Base-by-base conservation (phyloP, 1,140 invertebrate species). In the Hesperophylax magnus region DNA sequence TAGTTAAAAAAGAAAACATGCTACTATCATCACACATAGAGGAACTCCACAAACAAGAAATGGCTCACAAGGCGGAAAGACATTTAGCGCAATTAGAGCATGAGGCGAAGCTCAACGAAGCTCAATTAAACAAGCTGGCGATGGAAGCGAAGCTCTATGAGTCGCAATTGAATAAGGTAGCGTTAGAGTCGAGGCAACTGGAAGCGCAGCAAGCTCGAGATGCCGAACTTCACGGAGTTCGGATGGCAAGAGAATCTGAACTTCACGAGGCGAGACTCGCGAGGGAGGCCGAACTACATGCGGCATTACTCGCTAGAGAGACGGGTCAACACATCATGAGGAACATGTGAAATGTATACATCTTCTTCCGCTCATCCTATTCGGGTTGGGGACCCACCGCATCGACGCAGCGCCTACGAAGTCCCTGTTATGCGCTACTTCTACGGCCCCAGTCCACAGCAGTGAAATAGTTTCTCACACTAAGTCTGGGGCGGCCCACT, bases 41-140 rank as follows among this genome's bases (percentile, higher is more conserved):
- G 17, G 71, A 74, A 53, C 11, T 74, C 14, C 71, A 74, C 53
- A 74, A 74, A n/a, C 71, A 74, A 53, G 71, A 74, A 14, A 74
- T 74, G 71, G 47, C 71, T n/a, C 71, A 74, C 20, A 54, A 56
- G 24, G 22, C 71, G 15, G 71, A 74, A n/a, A 54, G 53, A 4
- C 71, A 74, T 11, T 14, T 7, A 0, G 71, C 71, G 8, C 47
- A 74, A 24, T 24, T 74, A 20, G 47, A 74, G 24, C 71, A 74
- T 9, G 71, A 74, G 14, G n/a, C 47, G 5, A 18, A 24, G 11
- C 71, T 74, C 71, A 74, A 74, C 53, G 71, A 74, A 24, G 71
- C 71, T 11, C 71, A 74, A 27, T 9, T 74, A 15, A 74, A 74
- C 71, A 74, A 74, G 24, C 52, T 74, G n/a, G 71, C 71, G 1